Conservation (phyloP, 2,888 invertebrate species). For the Noctuana brunneofusca region DNA sequence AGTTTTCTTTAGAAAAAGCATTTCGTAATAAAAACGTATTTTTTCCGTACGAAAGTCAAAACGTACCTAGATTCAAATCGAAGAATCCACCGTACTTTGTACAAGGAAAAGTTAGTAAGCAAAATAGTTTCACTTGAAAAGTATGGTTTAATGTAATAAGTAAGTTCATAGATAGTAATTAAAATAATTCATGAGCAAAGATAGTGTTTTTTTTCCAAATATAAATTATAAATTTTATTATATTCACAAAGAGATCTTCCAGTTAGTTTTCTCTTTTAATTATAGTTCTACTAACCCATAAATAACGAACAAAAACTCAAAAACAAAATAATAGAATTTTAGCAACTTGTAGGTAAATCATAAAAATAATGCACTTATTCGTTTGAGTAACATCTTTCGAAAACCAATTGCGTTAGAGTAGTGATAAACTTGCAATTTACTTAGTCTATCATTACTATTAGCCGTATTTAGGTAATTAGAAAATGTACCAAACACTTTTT, state of each 20-base stretch:
- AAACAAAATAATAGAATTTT: constrained; percentile 9
- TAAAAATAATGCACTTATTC: too few species aligned
- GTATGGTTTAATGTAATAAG: neutral
- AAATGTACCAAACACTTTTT: too few species aligned
- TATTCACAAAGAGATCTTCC: neutral
- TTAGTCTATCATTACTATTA: constrained; percentile 6
- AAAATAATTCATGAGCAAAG: constrained; percentile 16
- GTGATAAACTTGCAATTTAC: constrained; percentile 7
- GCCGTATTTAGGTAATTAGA: constrained; percentile 8
- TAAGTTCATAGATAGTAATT: neutral
- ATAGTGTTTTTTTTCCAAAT: neutral
- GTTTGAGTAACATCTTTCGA: constrained; percentile 8
- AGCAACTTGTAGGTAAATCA: constrained; percentile 14
- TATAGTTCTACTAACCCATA: neutral
- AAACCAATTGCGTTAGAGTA: constrained; percentile 12
- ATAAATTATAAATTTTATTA: neutral
- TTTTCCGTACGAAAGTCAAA: too few species aligned
- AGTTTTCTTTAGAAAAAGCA: too few species aligned
- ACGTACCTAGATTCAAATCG: neutral
- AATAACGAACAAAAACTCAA: neutral
- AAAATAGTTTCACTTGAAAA: constrained; percentile 29
- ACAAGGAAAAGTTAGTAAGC: too few species aligned
- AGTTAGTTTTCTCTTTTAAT: neutral
- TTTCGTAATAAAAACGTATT: too few species aligned
- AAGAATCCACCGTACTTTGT: neutral